Base-by-base conservation (phyloP, 2,888 invertebrate species). In the Drosophila gaucha region DNA sequence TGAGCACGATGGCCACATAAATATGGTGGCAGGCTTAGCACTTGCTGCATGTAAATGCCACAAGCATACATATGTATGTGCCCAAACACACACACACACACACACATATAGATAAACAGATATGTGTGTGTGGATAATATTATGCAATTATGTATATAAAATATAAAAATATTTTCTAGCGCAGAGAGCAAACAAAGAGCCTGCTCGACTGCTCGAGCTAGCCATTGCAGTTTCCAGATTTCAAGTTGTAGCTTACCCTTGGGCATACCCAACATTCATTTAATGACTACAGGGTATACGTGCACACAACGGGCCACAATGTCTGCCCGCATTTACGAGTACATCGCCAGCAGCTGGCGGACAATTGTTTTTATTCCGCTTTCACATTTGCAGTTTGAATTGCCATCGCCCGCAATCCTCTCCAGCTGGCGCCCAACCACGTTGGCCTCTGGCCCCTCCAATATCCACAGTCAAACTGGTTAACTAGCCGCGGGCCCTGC, bases 391-490 rank as follows among this genome's bases (percentile, higher is more conserved):
- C 68, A 57, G 47, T 68, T 68, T 62, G 52, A 57, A 68, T 68
- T 74, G 55, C 49, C 51, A 55, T 35, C 39, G 43, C 22, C 49
- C 35, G 9, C 41, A 12, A 12, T 26, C 14, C 18, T 10, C 38
- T 24, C 33, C 49, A 49, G 49, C 49, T 22, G 24, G 18, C 22
- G 6, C 16, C 10, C 18, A 24, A 22, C 20, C 20, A 38, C 24
- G 28, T 51, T 55, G 26, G 52, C 71, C 67, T 36, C 35, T 55
- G 49, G 49, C 58, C 38, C 24, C 47, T 24, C 31, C 54, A 64
- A 47, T 54, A 44, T 68, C 65, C 41, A 49, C 47, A 73, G 72
- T 65, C 74, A 64, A 72, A 49, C 49, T 74, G 64, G 50, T 66
- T 62, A 74, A 56, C 66, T 60, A 26, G 38, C 65, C 49, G 52